phyloP scores from a whole-genome alignment of 2,888 invertebrate species.

The Amphipoea lucens region DNA sequence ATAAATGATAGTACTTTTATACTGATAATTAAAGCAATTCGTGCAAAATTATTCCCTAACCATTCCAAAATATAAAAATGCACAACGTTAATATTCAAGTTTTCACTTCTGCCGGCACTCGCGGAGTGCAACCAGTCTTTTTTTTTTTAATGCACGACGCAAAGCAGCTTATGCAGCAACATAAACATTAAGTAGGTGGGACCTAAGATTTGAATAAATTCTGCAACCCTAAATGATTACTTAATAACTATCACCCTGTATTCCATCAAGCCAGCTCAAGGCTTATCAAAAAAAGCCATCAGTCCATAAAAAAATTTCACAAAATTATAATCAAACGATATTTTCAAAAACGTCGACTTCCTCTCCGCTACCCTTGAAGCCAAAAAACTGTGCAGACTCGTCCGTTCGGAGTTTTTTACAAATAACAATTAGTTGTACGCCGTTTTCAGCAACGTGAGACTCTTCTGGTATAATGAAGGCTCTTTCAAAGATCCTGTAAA shows the following conservation, averaged over 20 bases:
- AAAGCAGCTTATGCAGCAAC: no score
- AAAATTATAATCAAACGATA: not conserved
- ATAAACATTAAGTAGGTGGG: not conserved
- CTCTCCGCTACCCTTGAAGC: not conserved
- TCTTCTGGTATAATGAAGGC: not conserved
- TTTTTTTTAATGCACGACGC: not conserved
- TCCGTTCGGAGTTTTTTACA: not conserved
- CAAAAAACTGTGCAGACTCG: slow-evolving; percentile 1
- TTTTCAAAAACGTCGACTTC: not conserved
- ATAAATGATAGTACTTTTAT: no score
- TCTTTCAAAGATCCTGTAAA: not conserved
- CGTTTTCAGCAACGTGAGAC: slow-evolving; percentile 16
- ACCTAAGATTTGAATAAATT: not conserved
- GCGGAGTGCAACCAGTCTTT: no score
- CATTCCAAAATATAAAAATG: no score
- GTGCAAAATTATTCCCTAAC: no score
- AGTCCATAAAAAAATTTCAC: not conserved
- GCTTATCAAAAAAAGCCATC: not conserved
- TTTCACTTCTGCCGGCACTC: no score
- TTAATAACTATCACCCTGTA: not conserved
- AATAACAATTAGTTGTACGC: slow-evolving; percentile 13
- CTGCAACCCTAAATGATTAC: not conserved
- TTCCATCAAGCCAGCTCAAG: not conserved
- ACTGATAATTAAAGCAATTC: no score
- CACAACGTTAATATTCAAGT: no score